Conservation (phyloP, 2,888 invertebrate species). For the Agonopterix arenella region DNA sequence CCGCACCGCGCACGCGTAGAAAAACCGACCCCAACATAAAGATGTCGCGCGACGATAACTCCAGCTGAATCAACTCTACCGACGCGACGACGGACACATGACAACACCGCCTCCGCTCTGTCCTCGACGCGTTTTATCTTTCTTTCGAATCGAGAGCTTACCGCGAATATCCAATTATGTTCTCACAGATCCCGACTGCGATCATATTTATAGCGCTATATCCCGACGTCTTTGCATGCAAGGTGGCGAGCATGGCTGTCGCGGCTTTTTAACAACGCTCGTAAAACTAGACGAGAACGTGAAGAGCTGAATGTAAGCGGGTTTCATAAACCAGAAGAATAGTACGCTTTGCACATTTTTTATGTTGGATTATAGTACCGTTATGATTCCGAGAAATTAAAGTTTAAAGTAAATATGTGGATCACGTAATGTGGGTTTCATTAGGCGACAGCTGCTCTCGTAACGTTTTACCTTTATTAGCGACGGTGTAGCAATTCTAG, state of each 20-base stretch:
- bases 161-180: constrained; percentile 60
- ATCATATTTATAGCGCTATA: constrained; percentile 40
- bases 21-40: constrained; percentile 63
- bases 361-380: constrained; percentile 49
- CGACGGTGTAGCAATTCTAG: constrained; percentile 26
- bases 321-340: constrained; percentile 41
- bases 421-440: constrained; percentile 14
- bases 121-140: constrained; percentile 40
- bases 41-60: constrained; percentile 65
- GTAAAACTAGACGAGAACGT: constrained; percentile 41
- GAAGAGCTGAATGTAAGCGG: constrained; percentile 31
- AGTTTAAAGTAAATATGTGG: neutral
- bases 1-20: constrained; percentile 61
- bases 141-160: constrained; percentile 47
- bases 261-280: constrained; percentile 37
- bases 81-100: constrained; percentile 42
- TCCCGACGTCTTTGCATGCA: constrained; percentile 43
- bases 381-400: constrained; percentile 15
- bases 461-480: constrained; percentile 26
- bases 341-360: constrained; percentile 48
- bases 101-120: constrained; percentile 45
- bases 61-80: constrained; percentile 17
- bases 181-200: constrained; percentile 42
- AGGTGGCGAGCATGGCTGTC: constrained; percentile 30
- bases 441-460: constrained; percentile 22